These are phyloP conservation scores for Pogoniulus pusillus DNA, from an alignment of 2,797 vertebrate species.

Conservation along the genomic window DNA sequence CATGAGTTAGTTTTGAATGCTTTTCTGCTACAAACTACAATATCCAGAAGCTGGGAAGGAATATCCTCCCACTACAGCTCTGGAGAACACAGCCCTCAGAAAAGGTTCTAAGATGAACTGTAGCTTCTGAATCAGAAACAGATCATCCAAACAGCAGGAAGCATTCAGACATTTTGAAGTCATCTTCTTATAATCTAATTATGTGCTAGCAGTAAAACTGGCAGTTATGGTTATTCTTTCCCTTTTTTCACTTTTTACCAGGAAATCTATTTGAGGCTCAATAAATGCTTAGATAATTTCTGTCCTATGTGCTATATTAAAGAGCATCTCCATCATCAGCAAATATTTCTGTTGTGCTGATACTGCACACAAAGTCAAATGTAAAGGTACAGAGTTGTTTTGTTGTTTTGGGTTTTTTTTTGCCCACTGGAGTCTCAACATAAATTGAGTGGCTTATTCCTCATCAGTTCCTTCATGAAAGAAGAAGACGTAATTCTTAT, in stretches of 20 bases:
- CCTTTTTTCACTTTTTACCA: not conserved
- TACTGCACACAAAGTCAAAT: not conserved
- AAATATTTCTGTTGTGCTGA: slow-evolving; percentile 28
- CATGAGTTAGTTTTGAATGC: not conserved
- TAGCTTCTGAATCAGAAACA: slow-evolving; percentile 4
- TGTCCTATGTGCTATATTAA: not conserved
- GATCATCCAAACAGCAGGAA: not conserved
- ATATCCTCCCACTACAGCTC: not conserved
- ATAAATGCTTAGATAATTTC: not conserved
- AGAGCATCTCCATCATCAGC: slow-evolving; percentile 16
- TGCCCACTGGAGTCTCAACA: not conserved
- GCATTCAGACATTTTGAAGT: not conserved
- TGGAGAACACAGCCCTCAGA: not conserved
- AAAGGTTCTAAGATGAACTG: not conserved
- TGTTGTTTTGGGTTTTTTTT: not conserved
- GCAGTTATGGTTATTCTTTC: not conserved
- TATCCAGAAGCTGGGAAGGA: not conserved
- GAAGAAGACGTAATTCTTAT: not conserved
- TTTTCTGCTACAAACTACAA: not conserved
- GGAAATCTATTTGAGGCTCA: not conserved
- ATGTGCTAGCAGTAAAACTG: not conserved
- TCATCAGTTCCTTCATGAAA: not conserved
- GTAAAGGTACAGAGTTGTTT: not conserved
- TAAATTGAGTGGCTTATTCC: not conserved
- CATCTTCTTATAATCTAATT: not conserved